These are phyloP conservation scores for Castor canadensis DNA, from an alignment of 2,113 vertebrate species.

Conservation along the genomic window DNA sequence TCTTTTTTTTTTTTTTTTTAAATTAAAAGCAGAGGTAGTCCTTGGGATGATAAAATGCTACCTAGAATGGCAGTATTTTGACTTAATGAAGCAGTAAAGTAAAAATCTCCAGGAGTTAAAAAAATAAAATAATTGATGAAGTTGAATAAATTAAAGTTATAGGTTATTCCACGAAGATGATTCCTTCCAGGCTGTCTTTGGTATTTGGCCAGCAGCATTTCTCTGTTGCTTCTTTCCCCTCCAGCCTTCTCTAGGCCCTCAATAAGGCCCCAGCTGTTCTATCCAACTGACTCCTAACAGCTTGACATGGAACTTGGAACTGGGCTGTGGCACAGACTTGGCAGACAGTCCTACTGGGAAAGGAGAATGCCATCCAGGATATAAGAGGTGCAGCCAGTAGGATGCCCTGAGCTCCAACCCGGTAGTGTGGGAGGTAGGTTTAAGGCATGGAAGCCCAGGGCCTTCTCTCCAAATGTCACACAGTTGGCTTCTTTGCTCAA, in stretches of 20 bases:
- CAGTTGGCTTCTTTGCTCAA: neutral
- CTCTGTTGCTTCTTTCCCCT: neutral
- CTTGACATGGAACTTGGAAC: neutral
- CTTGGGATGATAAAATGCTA: slow-evolving; percentile 56
- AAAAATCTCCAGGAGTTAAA: slow-evolving; percentile 3
- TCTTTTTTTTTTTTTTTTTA: neutral
- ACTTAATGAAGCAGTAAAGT: slow-evolving; percentile 36
- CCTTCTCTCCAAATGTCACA: neutral
- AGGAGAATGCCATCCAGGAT: neutral
- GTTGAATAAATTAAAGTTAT: slow-evolving; percentile 48
- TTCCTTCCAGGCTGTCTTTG: slow-evolving; percentile 61
- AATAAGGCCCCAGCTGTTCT: neutral
- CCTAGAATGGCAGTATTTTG: slow-evolving; percentile 52
- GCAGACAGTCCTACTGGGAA: neutral
- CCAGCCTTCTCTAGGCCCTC: neutral
- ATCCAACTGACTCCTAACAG: neutral
- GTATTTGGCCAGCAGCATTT: slow-evolving; percentile 36
- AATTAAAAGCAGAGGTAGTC: slow-evolving; percentile 68
- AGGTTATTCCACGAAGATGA: neutral
- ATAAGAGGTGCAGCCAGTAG: neutral
- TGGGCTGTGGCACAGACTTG: neutral
- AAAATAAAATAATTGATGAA: slow-evolving; percentile 8
- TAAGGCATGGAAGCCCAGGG: neutral
- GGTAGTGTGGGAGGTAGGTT: neutral
- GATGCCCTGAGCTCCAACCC: neutral